phyloP scores from a whole-genome alignment of 2,113 vertebrate species.

The Rhinichthys klamathensis region DNA sequence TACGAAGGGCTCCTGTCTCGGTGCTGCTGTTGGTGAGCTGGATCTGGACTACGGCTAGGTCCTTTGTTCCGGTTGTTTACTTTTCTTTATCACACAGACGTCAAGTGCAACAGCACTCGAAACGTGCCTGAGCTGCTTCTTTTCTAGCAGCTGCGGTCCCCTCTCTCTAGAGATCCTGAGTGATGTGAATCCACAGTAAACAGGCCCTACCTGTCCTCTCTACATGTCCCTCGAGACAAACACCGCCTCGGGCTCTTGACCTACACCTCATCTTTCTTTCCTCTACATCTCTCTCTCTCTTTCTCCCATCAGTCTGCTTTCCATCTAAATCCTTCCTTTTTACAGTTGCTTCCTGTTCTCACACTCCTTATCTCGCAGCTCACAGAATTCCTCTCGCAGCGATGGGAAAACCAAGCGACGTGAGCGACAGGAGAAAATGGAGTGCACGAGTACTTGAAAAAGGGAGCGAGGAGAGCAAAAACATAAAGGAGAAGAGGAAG shows the following conservation, averaged over 20 bases:
- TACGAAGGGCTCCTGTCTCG: constrained; percentile 12
- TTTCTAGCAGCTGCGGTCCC: constrained; percentile 10
- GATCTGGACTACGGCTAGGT: constrained; percentile 1
- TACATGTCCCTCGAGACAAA: constrained; percentile 28
- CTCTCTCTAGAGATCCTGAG: not conserved
- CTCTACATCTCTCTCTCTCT: constrained; percentile 9
- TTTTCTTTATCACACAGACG: not conserved
- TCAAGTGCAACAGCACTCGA: not conserved
- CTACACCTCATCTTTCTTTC: not conserved
- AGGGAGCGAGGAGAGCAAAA: constrained; percentile 26
- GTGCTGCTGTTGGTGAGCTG: not conserved
- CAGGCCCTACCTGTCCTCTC: constrained; percentile 6
- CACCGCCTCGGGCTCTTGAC: constrained; percentile 5
- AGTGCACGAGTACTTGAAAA: not conserved
- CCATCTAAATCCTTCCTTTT: constrained; percentile 16
- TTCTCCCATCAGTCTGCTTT: constrained; percentile 4
- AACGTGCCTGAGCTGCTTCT: not conserved
- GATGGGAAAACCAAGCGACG: constrained; percentile 70
- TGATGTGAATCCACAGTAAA: constrained; percentile 17
- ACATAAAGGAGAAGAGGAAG: constrained; percentile 41
- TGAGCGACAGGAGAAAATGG: constrained; percentile 56
- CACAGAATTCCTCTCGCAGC: constrained; percentile 71
- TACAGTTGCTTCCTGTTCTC: not conserved
- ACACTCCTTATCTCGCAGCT: constrained; percentile 70
- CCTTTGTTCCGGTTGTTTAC: not conserved